Percentiles rank a stretch among this genome's conserved stretches.
Evolutionary conservation across 2,113 vertebrate species (phyloP).

Genomic region (Forbesichthys papilliferus): DNA sequence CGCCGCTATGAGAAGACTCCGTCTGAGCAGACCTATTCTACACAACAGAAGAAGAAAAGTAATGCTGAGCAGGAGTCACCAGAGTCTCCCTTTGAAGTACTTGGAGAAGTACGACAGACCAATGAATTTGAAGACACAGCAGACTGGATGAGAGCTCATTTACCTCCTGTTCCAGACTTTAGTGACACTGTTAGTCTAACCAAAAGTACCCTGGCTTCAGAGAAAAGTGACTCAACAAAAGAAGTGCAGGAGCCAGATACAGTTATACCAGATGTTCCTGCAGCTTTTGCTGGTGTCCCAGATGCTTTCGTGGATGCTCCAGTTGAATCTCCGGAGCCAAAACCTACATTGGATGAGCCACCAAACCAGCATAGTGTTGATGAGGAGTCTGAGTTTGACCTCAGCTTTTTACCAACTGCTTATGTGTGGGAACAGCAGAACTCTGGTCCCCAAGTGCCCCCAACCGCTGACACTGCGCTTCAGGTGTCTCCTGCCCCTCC

Average conservation of each 20-base stretch:
- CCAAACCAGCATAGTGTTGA: slow-evolving; percentile 57
- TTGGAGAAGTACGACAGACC: slow-evolving; percentile 73
- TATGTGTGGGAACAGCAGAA: slow-evolving; percentile 76
- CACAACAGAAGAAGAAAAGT: slow-evolving; percentile 49
- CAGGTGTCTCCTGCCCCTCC: slow-evolving; percentile 48
- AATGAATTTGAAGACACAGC: slow-evolving; percentile 81
- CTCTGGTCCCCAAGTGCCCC: slow-evolving; percentile 23
- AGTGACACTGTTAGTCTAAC: slow-evolving; percentile 54
- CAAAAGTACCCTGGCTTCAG: slow-evolving; percentile 43
- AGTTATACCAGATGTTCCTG: slow-evolving; percentile 47
- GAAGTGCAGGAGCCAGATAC: slow-evolving; percentile 37
- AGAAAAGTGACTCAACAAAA: slow-evolving; percentile 45
- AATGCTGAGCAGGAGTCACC: slow-evolving; percentile 77
- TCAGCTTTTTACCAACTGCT: slow-evolving; percentile 78
- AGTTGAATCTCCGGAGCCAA: slow-evolving; percentile 37
- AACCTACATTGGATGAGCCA: slow-evolving; percentile 34
- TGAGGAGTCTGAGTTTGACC: slow-evolving; percentile 73
- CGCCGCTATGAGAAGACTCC: slow-evolving; percentile 66
- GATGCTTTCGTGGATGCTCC: slow-evolving; percentile 75
- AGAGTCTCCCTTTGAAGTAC: slow-evolving; percentile 87
- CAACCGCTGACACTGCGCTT: slow-evolving; percentile 23
- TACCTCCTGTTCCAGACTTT: slow-evolving; percentile 75
- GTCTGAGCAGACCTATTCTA: slow-evolving; percentile 25
- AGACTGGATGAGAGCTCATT: slow-evolving; percentile 75
- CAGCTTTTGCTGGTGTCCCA: slow-evolving; percentile 66